These are phyloP conservation scores for Amniataba percoides DNA, from an alignment of 2,797 vertebrate genomes.

Conservation along the genomic window DNA sequence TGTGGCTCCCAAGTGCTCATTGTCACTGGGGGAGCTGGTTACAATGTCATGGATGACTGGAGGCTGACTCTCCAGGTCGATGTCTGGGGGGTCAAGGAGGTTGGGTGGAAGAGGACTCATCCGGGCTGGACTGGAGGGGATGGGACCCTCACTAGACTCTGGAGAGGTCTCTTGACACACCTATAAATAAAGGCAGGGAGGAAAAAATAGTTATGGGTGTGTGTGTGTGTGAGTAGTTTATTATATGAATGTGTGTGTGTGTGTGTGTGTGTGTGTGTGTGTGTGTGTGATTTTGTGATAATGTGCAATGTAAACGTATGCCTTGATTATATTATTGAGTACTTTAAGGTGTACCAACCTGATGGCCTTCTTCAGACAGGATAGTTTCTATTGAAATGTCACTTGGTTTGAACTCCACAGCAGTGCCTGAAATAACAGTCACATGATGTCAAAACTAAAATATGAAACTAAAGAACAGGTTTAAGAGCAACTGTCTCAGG, in stretches of 20 bases:
- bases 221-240: too few species aligned
- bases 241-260: too few species aligned
- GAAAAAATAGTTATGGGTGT: too few species aligned
- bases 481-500: neutral
- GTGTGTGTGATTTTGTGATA: too few species aligned
- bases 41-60: constrained; percentile 86
- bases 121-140: constrained; percentile 68
- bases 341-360: constrained; percentile 74
- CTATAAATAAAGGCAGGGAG: constrained; percentile 53
- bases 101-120: constrained; percentile 63
- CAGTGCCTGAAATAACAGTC: constrained; percentile 74
- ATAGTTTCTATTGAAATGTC: constrained; percentile 77
- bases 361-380: constrained; percentile 85
- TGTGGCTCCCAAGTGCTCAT: constrained; percentile 76
- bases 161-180: constrained; percentile 86
- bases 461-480: constrained; percentile 3
- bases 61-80: constrained; percentile 82
- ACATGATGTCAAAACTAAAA: constrained; percentile 20
- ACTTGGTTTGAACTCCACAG: constrained; percentile 72
- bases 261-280: too few species aligned
- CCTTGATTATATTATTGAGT: neutral
- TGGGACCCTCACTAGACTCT: constrained; percentile 74
- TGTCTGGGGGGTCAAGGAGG: constrained; percentile 53
- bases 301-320: too few species aligned
- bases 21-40: constrained; percentile 84